phyloP scores from a whole-genome alignment of 2,113 vertebrate genomes.

The Rhabdornis inornatus region DNA sequence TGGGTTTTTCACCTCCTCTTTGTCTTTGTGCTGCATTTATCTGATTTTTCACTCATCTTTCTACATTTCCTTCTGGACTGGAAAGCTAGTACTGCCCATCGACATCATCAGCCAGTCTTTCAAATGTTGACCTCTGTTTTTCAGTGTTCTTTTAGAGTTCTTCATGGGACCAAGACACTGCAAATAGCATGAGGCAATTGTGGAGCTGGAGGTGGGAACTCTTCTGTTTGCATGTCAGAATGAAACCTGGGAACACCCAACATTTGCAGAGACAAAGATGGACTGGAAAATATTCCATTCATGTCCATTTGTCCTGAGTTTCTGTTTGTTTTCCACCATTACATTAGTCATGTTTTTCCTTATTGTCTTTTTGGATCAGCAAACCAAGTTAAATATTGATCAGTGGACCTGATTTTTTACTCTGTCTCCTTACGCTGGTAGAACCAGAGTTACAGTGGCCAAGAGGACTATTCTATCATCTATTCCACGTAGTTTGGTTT shows the following conservation, averaged over 20 bases:
- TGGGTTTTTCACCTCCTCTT: fast-evolving
- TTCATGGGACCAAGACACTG: not conserved
- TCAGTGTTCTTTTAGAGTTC: not conserved
- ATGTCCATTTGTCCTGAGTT: not conserved
- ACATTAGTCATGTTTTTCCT: not conserved
- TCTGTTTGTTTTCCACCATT: slow-evolving; percentile 3
- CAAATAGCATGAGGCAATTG: not conserved
- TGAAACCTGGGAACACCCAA: not conserved
- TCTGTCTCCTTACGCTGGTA: not conserved
- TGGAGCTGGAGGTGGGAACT: not conserved
- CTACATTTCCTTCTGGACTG: not conserved
- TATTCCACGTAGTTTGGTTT: not conserved
- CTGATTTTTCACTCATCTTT: not conserved
- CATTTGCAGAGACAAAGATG: not conserved
- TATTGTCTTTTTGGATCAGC: not conserved
- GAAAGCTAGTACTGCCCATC: not conserved
- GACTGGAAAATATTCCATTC: not conserved
- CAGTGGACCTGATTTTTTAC: not conserved
- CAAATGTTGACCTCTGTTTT: not conserved
- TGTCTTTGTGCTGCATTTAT: not conserved
- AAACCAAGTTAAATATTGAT: not conserved
- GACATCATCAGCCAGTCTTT: not conserved
- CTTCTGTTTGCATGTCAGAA: not conserved
- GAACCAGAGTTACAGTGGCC: not conserved
- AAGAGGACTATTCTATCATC: not conserved